Evolutionary conservation across 2,797 vertebrate species (phyloP), one percentile per base, ranked within the genome.

Genomic region (Chromis chromis): DNA sequence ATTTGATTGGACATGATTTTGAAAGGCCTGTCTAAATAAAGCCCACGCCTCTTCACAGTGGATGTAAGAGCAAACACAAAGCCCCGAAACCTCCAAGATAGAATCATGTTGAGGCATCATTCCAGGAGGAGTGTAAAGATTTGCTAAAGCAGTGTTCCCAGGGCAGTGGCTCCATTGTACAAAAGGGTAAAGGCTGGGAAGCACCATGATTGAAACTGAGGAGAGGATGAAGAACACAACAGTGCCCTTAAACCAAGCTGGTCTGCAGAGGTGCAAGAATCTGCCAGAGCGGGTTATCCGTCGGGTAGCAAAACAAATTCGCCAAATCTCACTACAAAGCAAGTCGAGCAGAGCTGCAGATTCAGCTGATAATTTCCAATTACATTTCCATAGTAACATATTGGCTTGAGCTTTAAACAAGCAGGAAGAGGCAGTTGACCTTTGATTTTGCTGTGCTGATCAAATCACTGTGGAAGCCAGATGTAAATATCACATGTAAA

Each of bases 221-320:
- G 27, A 71, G 50, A 57, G 56, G 57, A 66, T 63, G 40, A 54
- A 57, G 57, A 78, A 39, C 69, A 64, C 53, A 58, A 40, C 17
- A 17, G 52, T 19, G 27, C 36, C 56, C 27, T 49, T 65, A 62
- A 54, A n/a, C 46, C 61, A 44, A 65, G 24, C 59, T 64, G 33
- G 33, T 36, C 33, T 36, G 33, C 33, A 10, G 33, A 36, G 33
- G 2, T 36, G 33, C 33, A 36, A 36, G 9, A 36, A 36, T 36
- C 10, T 36, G 33, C 10, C 33, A 36, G 33, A 36, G 33, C 9
- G 1, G 33, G 10, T 36, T 36, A 12, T 36, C 10, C 3, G 33
- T 11, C 10, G 2, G 1, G 33, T 12, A 12, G 33, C 33, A 33
- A 33, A 33, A 33, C 33, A 33, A 33, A n/a, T 33, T 33, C 9